Evolutionary conservation across 30 jellyfish, hydroid and myxozoan genomes (phyloP).

Genomic region (Cassiopea andromeda): DNA sequence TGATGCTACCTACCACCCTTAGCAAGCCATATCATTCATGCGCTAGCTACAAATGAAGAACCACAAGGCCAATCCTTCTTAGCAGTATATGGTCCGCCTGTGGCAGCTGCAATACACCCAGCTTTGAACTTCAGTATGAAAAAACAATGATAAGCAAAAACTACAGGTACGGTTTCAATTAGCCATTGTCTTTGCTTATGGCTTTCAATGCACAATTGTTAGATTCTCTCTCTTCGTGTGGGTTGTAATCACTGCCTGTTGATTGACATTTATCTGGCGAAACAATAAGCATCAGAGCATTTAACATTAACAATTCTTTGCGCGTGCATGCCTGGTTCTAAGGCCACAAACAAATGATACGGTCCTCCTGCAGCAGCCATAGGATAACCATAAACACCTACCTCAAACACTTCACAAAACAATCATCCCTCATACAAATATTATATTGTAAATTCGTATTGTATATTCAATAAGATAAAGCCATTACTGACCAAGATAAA

Average conservation of each 20-base stretch:
- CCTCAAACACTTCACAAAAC: too few species aligned
- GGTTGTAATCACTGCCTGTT: background rate
- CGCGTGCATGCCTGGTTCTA: too few species aligned
- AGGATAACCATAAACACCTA: too few species aligned
- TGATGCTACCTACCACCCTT: background rate
- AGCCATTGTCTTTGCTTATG: conserved; percentile 57
- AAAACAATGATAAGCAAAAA: background rate
- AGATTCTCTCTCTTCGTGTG: background rate
- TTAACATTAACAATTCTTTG: background rate
- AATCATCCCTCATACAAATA: too few species aligned
- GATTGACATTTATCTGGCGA: background rate
- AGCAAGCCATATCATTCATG: background rate
- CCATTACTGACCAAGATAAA: too few species aligned
- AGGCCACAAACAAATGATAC: too few species aligned
- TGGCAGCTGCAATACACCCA: background rate
- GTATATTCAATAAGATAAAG: too few species aligned
- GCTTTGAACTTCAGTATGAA: background rate
- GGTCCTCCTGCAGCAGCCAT: too few species aligned
- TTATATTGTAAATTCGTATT: too few species aligned
- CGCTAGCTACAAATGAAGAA: background rate
- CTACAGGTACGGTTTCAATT: conserved; percentile 39
- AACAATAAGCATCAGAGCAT: background rate
- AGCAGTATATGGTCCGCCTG: background rate
- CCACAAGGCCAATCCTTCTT: too few species aligned
- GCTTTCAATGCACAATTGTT: conserved; percentile 15